These are phyloP conservation scores for Hydrozoanthus gracilis DNA, from an alignment of 92 coral and sea anemone genomes.

Conservation along the genomic window DNA sequence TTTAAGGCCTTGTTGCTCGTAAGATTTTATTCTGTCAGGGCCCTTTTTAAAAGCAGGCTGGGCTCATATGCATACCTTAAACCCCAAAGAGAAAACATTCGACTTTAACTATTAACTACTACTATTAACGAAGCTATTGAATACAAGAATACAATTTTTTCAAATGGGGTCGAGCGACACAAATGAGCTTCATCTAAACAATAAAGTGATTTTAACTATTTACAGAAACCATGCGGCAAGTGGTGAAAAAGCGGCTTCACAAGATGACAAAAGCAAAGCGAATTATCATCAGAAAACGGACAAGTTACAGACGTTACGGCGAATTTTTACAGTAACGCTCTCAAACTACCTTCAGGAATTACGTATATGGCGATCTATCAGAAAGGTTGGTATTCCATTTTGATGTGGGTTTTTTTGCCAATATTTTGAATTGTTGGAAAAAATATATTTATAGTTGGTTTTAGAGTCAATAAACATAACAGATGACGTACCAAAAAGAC, in stretches of 20 bases:
- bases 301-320: background rate
- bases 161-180: background rate
- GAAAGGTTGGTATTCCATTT: background rate
- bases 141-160: too few relatives aligned
- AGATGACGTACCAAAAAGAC: too few relatives aligned
- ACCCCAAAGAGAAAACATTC: too few relatives aligned
- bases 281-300: background rate
- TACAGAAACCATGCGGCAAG: background rate
- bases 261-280: background rate
- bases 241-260: background rate
- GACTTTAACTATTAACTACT: too few relatives aligned
- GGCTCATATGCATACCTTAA: too few relatives aligned
- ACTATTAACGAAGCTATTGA: too few relatives aligned
- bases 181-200: background rate
- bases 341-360: background rate
- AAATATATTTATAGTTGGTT: too few relatives aligned
- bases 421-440: background rate
- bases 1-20: too few relatives aligned
- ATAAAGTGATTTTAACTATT: background rate
- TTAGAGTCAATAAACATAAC: too few relatives aligned
- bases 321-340: background rate
- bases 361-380: background rate
- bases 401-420: background rate
- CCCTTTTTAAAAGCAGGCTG: too few relatives aligned
- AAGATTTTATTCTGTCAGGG: too few relatives aligned